These are phyloP conservation scores for Cinara cedri DNA, from an alignment of 2,888 invertebrate species.

Conservation along the genomic window DNA sequence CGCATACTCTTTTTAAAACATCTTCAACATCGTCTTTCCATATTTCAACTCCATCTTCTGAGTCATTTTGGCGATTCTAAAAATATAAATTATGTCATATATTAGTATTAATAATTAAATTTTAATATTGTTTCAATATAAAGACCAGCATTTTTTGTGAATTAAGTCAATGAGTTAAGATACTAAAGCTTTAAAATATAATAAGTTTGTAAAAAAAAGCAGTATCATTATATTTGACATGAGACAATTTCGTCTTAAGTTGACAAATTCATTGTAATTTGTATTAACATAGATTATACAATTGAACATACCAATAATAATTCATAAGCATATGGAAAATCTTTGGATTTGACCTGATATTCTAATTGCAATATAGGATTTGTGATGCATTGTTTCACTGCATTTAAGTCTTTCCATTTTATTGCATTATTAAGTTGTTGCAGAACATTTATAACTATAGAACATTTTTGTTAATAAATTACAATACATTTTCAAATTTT, in stretches of 20 bases:
- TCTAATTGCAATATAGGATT: constrained; percentile 40
- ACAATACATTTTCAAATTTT: background rate
- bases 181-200: too few relatives aligned
- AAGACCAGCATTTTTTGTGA: too few relatives aligned
- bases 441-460: constrained; percentile 40
- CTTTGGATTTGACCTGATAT: constrained; percentile 46
- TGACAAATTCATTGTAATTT: too few relatives aligned
- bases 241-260: too few relatives aligned
- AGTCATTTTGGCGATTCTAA: constrained; percentile 48
- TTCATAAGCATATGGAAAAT: constrained; percentile 46
- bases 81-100: background rate
- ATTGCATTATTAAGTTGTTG: constrained; percentile 44
- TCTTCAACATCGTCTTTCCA: constrained; percentile 56
- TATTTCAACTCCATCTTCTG: constrained; percentile 44
- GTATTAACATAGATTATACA: background rate
- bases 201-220: too few relatives aligned
- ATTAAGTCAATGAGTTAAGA: too few relatives aligned
- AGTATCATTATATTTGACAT: too few relatives aligned
- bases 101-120: background rate
- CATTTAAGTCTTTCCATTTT: constrained; percentile 26
- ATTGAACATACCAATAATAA: constrained; percentile 43
- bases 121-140: background rate
- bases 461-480: background rate
- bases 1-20: constrained; percentile 49
- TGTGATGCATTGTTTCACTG: constrained; percentile 38